These are phyloP conservation scores for Momotus momota DNA, from an alignment of 2,797 vertebrate genomes.

Conservation along the genomic window DNA sequence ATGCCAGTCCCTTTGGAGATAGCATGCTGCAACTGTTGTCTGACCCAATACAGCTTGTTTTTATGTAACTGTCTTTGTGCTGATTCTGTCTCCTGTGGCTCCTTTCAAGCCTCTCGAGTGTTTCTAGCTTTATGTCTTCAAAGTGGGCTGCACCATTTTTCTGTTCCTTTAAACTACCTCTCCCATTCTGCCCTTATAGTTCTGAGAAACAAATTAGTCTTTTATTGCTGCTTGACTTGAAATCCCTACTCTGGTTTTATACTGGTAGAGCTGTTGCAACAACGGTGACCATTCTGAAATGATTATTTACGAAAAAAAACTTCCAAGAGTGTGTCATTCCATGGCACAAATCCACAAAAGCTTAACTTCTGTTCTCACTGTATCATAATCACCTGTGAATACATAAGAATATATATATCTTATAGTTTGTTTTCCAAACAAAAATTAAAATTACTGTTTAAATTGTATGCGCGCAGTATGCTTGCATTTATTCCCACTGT, in stretches of 20 bases:
- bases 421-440: neutral
- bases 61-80: neutral
- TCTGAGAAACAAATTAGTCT: neutral
- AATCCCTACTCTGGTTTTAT: neutral
- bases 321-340: neutral
- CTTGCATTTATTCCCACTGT: conserved; percentile 25
- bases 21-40: neutral
- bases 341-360: neutral
- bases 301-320: neutral
- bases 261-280: neutral
- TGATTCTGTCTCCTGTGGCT: neutral
- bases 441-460: neutral
- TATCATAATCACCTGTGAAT: neutral
- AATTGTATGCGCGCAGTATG: neutral
- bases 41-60: neutral
- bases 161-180: neutral
- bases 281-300: neutral
- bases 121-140: neutral
- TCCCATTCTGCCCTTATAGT: neutral
- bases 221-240: neutral
- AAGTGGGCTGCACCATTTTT: neutral
- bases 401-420: neutral
- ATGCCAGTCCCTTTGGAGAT: neutral
- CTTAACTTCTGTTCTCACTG: neutral
- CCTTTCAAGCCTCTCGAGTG: neutral